Evolutionary conservation across 2,797 vertebrate genomes (phyloP), one percentile per base, ranked within the genome.

Genomic region (Schizopygopsis malacanthus): DNA sequence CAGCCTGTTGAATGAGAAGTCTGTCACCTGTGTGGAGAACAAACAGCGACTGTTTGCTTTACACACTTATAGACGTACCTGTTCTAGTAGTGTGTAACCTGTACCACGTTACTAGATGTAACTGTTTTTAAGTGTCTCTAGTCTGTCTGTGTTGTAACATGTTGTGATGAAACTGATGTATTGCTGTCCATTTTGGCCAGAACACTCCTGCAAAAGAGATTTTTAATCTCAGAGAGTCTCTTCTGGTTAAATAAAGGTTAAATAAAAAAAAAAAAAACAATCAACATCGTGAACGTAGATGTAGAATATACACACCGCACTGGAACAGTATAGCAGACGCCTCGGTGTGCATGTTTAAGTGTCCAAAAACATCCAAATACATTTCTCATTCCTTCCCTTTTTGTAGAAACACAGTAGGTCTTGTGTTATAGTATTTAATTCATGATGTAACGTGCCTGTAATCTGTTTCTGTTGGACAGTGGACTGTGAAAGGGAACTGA

Each of bases 31-130:
- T 85, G 76, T 85, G 39, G 65, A 52, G 47, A 45, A 15, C 45
- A 72, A 88, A 83, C 83, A 81, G 37, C 8, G 25, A 5, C 54
- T 78, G 79, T 79, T 85, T 85, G 81, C 75, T 28, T 65, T 47
- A 43, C 69, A 22, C 16, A n/a, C 61, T 25, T 25, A 28, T 59
- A 80, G 39, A 10, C 1, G 6, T 56, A 70, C 54, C 28, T 28
- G 28, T 28, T 28, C 28, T 28, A 28, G 28, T 28, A 28, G 28
- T 28, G 28, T 28, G 28, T 28, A 28, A 28, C 28, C 28, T 28
- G 28, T 28, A 28, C 28, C 28, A 28, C 28, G 28, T 28, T 28
- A 28, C 28, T 28, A 28, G 28, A 28, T 28, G 28, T 28, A 28
- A 28, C 28, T 28, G 28, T 28, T 28, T 28, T 28, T 28, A 28